Evolutionary conservation across 2,888 invertebrate genomes (phyloP), one percentile per base, ranked within the genome.

Genomic region (Pristionchus arcanus): DNA sequence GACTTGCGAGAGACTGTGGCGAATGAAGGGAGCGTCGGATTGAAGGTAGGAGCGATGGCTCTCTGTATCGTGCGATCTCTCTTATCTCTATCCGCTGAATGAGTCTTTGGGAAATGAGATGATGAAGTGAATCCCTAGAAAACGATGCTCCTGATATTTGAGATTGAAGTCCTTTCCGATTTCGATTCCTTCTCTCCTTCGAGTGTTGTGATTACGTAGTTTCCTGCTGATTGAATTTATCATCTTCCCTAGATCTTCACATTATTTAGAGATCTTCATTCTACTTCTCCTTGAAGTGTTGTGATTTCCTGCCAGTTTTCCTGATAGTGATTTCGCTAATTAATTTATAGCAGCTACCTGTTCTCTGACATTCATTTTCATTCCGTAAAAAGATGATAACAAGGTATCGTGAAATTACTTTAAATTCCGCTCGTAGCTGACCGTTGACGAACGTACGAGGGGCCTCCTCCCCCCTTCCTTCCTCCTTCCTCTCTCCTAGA

Each of bases 131-230:
- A 87, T 15, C 31, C 66, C n/a, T n/a, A 34, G 7, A 68, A n/a
- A 25, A 59, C 42, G 42, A 49, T 63, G 63, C 63, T n/a, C 25
- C 63, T 21, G 63, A 63, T 21, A 59, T 87, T 25, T 87, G 42
- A 68, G 31, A 66, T 87, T 42, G 31, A 63, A 63, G n/a, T 63
- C 63, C n/a, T n/a, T 63, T 63, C 63, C 63, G 63, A 63, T 25
- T 63, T 63, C 25, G n/a, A 9, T 63, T 63, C 63, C 21, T n/a
- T 63, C n/a, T 5, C 55, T 55, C 55, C 16, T 11, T 55, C n/a
- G 25, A n/a, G 42, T 63, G 25, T 63, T 63, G n/a, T 63, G 63
- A n/a, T 63, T 63, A 63, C 63, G 63, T 63, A 11, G 63, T n/a
- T 63, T 63, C 63, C 63, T 63, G 63, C 21, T 25, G 63, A 63